These are phyloP conservation scores for Hycleus phaleratus DNA, from an alignment of 1,140 invertebrate species.

Conservation along the genomic window DNA sequence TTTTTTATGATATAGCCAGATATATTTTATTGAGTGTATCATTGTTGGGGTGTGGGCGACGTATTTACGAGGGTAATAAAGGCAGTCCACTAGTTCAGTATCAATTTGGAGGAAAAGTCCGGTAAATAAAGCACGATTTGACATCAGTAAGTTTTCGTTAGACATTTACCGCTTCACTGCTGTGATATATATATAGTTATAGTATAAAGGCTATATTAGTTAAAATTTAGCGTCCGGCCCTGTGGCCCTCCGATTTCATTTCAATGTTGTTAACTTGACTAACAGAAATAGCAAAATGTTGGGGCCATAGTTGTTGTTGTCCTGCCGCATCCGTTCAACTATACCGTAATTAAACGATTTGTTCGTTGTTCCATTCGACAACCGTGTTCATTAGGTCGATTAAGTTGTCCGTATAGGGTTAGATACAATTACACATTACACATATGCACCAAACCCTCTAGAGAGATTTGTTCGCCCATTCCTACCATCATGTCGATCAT, in stretches of 20 bases:
- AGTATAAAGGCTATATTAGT: not conserved
- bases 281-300: conserved; percentile 1
- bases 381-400: conserved; percentile 28
- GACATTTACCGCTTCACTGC: conserved; percentile 8
- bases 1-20: too few relatives aligned
- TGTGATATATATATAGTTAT: conserved; percentile 6
- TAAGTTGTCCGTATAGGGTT: conserved; percentile 20
- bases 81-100: conserved; percentile 2
- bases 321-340: conserved; percentile 19
- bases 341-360: conserved; percentile 26
- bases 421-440: conserved; percentile 27
- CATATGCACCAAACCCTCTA: conserved; percentile 11
- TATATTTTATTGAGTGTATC: too few relatives aligned
- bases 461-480: conserved; percentile 6
- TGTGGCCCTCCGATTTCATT: not conserved
- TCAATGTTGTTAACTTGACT: not conserved
- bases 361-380: conserved; percentile 27
- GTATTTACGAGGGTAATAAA: too few relatives aligned
- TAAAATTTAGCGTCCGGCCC: conserved; percentile 12
- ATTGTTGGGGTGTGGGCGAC: too few relatives aligned
- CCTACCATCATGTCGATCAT: conserved; percentile 1
- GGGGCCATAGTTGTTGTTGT: not conserved
- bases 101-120: conserved; percentile 11
- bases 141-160: not conserved
- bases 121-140: conserved; percentile 14